Percentiles rank a stretch among this genome's conserved stretches.
These are phyloP conservation scores for Brachyhypopomus gauderio DNA, from an alignment of 2,113 vertebrate genomes.

Conservation along the genomic window DNA sequence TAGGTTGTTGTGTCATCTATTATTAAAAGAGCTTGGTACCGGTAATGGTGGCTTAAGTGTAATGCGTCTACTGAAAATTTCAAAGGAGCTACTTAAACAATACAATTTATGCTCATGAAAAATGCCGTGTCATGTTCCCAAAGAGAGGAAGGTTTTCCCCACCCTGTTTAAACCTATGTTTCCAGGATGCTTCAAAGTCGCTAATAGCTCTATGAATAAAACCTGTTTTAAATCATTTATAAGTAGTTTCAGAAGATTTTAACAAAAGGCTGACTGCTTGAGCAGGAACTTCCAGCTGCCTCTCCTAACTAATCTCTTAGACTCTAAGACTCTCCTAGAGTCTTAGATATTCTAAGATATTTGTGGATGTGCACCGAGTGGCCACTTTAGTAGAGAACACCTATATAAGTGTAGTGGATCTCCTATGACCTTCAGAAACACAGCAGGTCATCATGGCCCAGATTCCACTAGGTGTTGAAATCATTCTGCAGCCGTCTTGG, in stretches of 20 bases:
- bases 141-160: not conserved
- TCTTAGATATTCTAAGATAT: not conserved
- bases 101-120: conserved; percentile 50
- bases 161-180: conserved; percentile 3
- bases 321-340: not conserved
- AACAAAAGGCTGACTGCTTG: conserved; percentile 64
- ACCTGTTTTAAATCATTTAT: conserved; percentile 74
- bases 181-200: conserved; percentile 60
- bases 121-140: conserved; percentile 56
- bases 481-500: too few relatives aligned
- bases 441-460: too few relatives aligned
- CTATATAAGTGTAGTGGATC: too few relatives aligned
- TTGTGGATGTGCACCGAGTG: conserved; percentile 33
- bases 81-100: conserved; percentile 59
- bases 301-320: not conserved
- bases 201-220: conserved; percentile 75
- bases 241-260: conserved; percentile 56
- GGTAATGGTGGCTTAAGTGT: conserved; percentile 65
- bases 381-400: too few relatives aligned
- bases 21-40: conserved; percentile 60
- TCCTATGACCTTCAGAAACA: too few relatives aligned
- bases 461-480: too few relatives aligned
- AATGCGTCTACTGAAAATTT: conserved; percentile 68
- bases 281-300: conserved; percentile 41
- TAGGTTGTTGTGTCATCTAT: conserved; percentile 69